Base-by-base conservation (phyloP, 1,140 invertebrate species). In the Macrobrachium nipponense region DNA sequence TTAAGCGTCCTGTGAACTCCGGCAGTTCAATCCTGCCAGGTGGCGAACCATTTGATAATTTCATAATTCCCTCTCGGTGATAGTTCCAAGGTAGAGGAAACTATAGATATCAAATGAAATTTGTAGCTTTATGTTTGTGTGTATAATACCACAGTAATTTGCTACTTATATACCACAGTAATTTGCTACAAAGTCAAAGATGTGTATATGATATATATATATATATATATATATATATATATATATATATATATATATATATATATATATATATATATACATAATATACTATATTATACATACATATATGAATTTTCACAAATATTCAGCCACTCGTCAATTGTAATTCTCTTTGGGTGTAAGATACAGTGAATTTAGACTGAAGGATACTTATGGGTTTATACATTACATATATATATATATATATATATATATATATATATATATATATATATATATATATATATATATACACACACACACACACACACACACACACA, bases 401-500 rank as follows among this genome's bases (percentile, higher is more conserved):
- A 66, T 66, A 66, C 12, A 66, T 66, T 66, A 66, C 15, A 66
- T 66, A 66, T 66, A 66, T 66, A 66, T 66, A 66, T 17, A 66
- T 66, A 66, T 66, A 66, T 66, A 8, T 66, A 8, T 66, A 8
- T 66, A 8, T 66, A 8, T 66, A 8, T 66, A 8, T 23, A 66
- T 23, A 66, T 23, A 66, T 23, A 66, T 23, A 66, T 23, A 66
- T 23, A 66, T 23, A 66, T 18, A 23, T 23, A 66, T 23, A 66
- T 23, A 23, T 4, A 66, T 66, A 66, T 66, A 66, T 66, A 66
- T 66, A 66, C 14, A 66, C 14, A 66, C 14, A 66, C 14, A 14
- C 5, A 66, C 14, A 6, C 14, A 66, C 14, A 66, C 14, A 66
- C 14, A 66, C 14, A 66, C 14, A 66, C 7, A 66, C 14, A 66